Evolutionary conservation across 2,888 invertebrate genomes (phyloP), one percentile per base, ranked within the genome.

Genomic region (Hydroisotoma schaefferi): DNA sequence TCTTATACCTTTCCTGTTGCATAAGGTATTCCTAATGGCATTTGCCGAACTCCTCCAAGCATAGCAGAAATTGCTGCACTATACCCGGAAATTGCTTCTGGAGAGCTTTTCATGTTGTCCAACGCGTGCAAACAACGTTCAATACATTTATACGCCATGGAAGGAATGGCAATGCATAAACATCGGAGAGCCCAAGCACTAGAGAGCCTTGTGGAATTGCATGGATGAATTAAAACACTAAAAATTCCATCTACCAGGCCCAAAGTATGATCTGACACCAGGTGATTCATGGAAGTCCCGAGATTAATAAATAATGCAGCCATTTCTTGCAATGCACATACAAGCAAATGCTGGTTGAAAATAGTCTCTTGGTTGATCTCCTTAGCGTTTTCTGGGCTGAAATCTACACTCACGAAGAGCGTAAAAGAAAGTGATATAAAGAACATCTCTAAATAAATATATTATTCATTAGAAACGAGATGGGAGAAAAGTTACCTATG

Each of bases 101-200:
- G 90, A 1, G 94, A 92, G 15, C 92, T 88, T 69, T 92, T 83
- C 78, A 93, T 84, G 72, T 88, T 88, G 78, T 95, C 94, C 52
- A 95, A 84, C 28, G 90, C 87, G 73, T 88, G 88, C 44, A 90
- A 85, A 74, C 91, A 92, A 6, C 71, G 61, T 40, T 71, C 69
- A 49, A 71, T 67, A 38, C 63, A 59, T 59, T 65, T 68, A 40
- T 68, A 59, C 0, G 67, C 57, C 51, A 94, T 93, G 74, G 93
- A 89, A 6, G 98, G 98, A 55, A 95, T 87, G 33, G 98, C 95
- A 27, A 90, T 87, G 74, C 94, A 92, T 73, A 94, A 86, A 76
- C 92, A 90, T 56, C 93, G 85, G 63, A 94, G 80, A 76, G 94
- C 93, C 91, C 95, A 94, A 20, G 97, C 94, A 20, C 95, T 94